Base-by-base conservation (phyloP, 1,140 invertebrate species). In the Fopius arisanus region DNA sequence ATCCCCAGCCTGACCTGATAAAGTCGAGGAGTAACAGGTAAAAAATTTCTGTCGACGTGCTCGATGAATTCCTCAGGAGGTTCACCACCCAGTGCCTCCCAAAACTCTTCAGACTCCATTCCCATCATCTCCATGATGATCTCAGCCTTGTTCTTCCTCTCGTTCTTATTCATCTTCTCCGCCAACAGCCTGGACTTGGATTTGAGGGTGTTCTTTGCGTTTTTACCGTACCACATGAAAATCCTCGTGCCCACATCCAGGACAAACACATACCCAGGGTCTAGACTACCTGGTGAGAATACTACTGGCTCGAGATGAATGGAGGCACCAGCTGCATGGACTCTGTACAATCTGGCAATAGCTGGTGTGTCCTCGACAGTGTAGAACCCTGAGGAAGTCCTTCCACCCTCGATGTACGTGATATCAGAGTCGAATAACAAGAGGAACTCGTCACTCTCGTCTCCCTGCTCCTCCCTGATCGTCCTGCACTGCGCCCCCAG, bases 111-210 rank as follows among this genome's bases (percentile, higher is more conserved):
- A 0, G 92, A 92, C 84, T 99, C 97, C 51, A 92, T 90, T 2
- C 92, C 93, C 87, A 97, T 95, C 29, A 90, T 89, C 82, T 98
- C 93, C 0, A 95, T 93, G 40, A 95, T 88, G 59, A 99, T 95
- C 80, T 98, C 96, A 0, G 96, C 93, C 83, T 95, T 94, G 80
- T 97, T 97, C 85, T 99, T 99, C 19, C 98, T 89, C 88, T 99
- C 98, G 84, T 98, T 97, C 88, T 99, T 99, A 84, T 99, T 99
- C 40, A 99, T 97, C 87, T 99, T 99, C 85, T 99, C 98, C 1
- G 97, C 96, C 89, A 99, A 93, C 3, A 99, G 88, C 67, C 98
- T 91, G 0, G 96, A 93, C 88, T 99, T 99, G 0, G 97, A 98
- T 82, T 96, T 96, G 0, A 99, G 90, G 0, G 97, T 98, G 81